These are phyloP conservation scores for Drosophila kohkoa DNA, from an alignment of 1,140 invertebrate genomes.

Conservation along the genomic window DNA sequence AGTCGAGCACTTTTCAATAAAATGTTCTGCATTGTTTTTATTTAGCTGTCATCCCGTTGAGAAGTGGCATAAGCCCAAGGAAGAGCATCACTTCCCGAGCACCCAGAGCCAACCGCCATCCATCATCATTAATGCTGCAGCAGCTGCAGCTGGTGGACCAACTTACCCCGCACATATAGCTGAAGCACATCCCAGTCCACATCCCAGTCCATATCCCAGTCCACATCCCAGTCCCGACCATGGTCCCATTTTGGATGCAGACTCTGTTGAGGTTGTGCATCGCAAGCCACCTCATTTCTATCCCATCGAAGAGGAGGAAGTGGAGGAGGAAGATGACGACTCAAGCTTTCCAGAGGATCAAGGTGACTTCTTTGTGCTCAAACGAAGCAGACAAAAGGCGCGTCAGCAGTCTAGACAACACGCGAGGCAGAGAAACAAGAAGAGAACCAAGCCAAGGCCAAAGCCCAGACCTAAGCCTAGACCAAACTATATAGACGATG, in stretches of 20 bases:
- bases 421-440: not conserved
- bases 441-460: not conserved
- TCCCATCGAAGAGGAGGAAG: constrained; percentile 34
- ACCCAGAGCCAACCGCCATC: constrained; percentile 17
- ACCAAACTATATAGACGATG: constrained; percentile 53
- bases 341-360: constrained; percentile 29
- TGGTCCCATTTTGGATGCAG: not conserved
- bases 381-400: constrained; percentile 44
- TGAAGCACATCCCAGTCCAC: not conserved
- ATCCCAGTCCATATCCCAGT: not conserved
- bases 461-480: constrained; percentile 13
- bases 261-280: constrained; percentile 45
- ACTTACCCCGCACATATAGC: constrained; percentile 20
- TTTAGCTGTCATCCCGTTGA: constrained; percentile 63
- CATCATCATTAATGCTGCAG: constrained; percentile 77
- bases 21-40: not conserved
- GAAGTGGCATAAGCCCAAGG: constrained; percentile 51
- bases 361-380: constrained; percentile 69
- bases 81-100: constrained; percentile 19
- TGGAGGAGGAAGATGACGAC: constrained; percentile 39
- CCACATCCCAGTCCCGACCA: too few species aligned
- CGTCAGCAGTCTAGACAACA: constrained; percentile 1
- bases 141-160: constrained; percentile 65
- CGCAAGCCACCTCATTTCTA: constrained; percentile 20
- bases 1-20: too few species aligned